These are phyloP conservation scores for Athene cunicularia DNA, from an alignment of 2,113 vertebrate genomes.

Conservation along the genomic window DNA sequence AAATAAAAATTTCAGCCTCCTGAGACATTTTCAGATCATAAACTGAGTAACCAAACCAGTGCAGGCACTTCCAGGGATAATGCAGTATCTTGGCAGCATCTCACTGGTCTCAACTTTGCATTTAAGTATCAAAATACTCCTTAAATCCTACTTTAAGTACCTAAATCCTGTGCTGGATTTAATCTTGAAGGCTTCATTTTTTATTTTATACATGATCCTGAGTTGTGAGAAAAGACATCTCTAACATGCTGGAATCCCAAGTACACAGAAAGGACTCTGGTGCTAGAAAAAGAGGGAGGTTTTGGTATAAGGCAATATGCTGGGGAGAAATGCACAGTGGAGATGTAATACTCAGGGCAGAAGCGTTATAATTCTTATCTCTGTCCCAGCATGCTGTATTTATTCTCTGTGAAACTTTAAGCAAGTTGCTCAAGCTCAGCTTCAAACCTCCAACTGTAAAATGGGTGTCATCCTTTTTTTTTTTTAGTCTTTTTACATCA, in stretches of 20 bases:
- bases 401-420: background rate
- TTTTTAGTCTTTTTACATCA: background rate
- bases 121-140: slow-evolving; percentile 64
- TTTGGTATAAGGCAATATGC: background rate
- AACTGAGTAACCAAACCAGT: background rate
- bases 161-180: slow-evolving; percentile 66
- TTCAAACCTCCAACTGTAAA: background rate
- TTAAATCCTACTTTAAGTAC: slow-evolving; percentile 65
- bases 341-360: background rate
- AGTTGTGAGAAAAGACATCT: slow-evolving; percentile 23
- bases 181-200: slow-evolving; percentile 61
- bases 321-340: background rate
- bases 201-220: slow-evolving; percentile 31
- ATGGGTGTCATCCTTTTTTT: background rate
- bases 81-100: slow-evolving; percentile 61
- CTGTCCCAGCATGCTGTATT: background rate
- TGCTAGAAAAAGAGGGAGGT: background rate
- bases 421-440: background rate
- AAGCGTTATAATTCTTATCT: background rate
- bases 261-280: background rate
- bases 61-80: slow-evolving; percentile 30
- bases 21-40: slow-evolving; percentile 5
- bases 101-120: slow-evolving; percentile 45
- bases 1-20: background rate
- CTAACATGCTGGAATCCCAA: background rate